These are phyloP conservation scores for Phasianus colchicus DNA, from an alignment of 2,113 vertebrate species.

Conservation along the genomic window DNA sequence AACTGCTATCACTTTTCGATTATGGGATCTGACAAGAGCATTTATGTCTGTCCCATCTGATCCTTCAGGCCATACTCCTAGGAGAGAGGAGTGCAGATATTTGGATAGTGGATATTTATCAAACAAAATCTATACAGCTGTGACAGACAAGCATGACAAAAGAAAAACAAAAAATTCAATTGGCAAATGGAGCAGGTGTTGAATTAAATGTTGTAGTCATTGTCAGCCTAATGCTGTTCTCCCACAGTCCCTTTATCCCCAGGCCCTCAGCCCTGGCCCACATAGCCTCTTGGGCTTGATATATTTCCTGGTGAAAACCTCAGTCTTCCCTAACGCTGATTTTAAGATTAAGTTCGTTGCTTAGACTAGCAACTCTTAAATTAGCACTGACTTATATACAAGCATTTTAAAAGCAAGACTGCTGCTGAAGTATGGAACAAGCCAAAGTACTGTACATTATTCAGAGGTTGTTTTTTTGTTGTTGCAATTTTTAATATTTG, in stretches of 20 bases:
- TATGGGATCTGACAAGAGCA: slow-evolving; percentile 92
- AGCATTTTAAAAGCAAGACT: neutral
- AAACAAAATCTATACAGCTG: neutral
- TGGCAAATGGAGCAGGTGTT: neutral
- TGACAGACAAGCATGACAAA: neutral
- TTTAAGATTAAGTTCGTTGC: neutral
- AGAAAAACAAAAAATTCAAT: neutral
- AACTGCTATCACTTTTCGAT: slow-evolving; percentile 93
- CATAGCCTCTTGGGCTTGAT: neutral
- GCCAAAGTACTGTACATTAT: neutral
- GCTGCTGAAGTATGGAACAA: neutral
- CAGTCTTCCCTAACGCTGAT: neutral
- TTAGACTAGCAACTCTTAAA: neutral
- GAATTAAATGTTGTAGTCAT: neutral
- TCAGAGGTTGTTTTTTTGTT: neutral
- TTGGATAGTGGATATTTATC: neutral
- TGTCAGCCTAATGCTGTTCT: neutral
- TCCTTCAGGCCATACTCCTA: slow-evolving; percentile 98
- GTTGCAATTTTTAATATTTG: neutral
- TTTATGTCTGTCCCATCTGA: slow-evolving; percentile 99
- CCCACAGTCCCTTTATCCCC: fast-evolving
- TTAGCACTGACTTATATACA: neutral
- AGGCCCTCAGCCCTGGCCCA: neutral
- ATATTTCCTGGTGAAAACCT: neutral
- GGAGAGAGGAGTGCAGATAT: neutral